phyloP scores from a whole-genome alignment of 2,113 vertebrate species.

The Perognathus longimembris region DNA sequence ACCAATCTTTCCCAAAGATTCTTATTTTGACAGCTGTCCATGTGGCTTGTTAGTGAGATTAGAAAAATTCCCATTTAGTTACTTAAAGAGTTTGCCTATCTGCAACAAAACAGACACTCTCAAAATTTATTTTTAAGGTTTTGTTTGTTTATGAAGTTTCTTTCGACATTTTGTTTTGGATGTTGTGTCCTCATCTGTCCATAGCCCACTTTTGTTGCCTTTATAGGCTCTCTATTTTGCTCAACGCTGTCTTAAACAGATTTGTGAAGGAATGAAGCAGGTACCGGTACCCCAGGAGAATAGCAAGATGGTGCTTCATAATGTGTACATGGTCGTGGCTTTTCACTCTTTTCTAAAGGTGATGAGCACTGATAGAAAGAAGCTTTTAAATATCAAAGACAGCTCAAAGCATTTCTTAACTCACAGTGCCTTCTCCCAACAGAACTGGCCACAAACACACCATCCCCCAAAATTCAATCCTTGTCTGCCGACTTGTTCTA shows the following conservation, averaged over 20 bases:
- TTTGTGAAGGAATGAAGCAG: background rate
- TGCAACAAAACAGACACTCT: background rate
- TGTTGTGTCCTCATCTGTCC: background rate
- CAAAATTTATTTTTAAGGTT: background rate
- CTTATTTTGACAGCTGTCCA: background rate
- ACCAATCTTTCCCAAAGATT: background rate
- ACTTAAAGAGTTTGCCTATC: slow-evolving; percentile 24
- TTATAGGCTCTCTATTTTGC: background rate
- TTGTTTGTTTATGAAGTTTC: background rate
- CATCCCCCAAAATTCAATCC: background rate
- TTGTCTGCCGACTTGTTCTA: background rate
- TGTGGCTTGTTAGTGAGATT: background rate
- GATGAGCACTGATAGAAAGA: background rate
- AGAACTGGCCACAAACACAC: background rate
- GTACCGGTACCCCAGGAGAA: background rate
- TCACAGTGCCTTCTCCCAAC: background rate
- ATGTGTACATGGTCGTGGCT: background rate
- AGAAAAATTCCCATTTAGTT: background rate
- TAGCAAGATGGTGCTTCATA: background rate
- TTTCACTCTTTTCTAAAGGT: background rate
- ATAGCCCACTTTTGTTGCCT: background rate
- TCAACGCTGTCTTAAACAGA: background rate
- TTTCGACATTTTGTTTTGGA: background rate
- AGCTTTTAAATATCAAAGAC: background rate
- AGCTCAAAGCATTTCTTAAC: background rate